These are phyloP conservation scores for Enteromius anoplus DNA, from an alignment of 2,797 vertebrate genomes.

Conservation along the genomic window DNA sequence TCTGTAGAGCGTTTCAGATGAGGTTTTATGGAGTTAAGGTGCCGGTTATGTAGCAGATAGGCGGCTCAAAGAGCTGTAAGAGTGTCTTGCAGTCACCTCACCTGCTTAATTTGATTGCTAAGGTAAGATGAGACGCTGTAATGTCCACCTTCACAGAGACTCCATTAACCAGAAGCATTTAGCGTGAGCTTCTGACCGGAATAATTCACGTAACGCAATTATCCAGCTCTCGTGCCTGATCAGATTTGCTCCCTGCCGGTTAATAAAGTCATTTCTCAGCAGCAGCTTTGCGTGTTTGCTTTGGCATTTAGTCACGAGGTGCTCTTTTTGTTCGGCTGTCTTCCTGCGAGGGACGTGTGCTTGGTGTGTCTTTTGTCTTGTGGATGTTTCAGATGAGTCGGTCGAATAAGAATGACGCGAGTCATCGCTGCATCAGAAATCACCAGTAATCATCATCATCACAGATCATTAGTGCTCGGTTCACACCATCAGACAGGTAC, in stretches of 20 bases:
- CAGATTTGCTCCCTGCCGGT: not conserved
- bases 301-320: not conserved
- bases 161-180: not conserved
- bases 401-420: not conserved
- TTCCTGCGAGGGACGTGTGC: not conserved
- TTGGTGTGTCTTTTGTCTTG: slow-evolving; percentile 3
- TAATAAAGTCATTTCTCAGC: not conserved
- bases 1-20: not conserved
- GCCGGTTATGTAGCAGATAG: not conserved
- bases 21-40: slow-evolving; percentile 11
- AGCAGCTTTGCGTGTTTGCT: not conserved
- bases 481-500: not conserved
- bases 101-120: slow-evolving; percentile 18
- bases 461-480: not conserved
- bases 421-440: not conserved
- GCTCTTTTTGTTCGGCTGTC: not conserved
- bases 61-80: not conserved
- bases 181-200: not conserved
- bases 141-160: not conserved
- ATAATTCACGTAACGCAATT: not conserved
- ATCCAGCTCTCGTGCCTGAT: not conserved
- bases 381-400: not conserved
- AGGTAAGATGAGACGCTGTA: not conserved
- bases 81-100: not conserved
- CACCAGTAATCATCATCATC: not conserved